Evolutionary conservation across 2,113 vertebrate species (phyloP).

Genomic region (Ornithorhynchus anatinus): DNA sequence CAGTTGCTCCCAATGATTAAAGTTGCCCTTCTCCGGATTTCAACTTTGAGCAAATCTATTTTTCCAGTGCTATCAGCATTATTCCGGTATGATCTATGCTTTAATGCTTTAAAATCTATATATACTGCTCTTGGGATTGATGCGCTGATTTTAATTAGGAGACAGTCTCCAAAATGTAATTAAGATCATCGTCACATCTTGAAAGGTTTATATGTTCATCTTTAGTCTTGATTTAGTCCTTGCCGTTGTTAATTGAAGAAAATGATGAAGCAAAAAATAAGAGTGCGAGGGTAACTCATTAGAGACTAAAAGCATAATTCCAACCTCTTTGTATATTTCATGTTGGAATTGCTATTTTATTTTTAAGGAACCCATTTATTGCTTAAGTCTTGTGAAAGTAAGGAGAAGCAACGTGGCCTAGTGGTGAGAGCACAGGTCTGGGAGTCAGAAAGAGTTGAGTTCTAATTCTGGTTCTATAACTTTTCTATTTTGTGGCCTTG

Average conservation of each 20-base stretch:
- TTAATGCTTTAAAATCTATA: no score
- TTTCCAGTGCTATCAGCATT: background rate
- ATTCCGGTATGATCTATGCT: background rate
- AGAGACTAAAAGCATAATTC: conserved; percentile 7
- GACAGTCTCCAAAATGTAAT: no score
- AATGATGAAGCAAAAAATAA: conserved; percentile 1
- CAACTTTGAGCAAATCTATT: background rate
- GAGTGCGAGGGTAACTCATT: background rate
- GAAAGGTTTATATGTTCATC: conserved; percentile 13
- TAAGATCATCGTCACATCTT: conserved; percentile 17
- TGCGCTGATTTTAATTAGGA: no score
- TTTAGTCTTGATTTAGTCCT: conserved; percentile 23
- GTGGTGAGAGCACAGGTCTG: no score
- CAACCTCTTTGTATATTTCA: background rate
- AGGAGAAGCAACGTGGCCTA: background rate
- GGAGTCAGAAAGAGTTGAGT: no score
- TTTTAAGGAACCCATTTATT: background rate
- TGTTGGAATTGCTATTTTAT: background rate
- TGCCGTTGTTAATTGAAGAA: conserved; percentile 15
- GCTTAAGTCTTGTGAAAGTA: background rate
- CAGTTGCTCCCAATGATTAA: no score
- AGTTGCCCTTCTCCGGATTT: background rate
- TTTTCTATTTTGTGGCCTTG: no score
- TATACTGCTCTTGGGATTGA: no score
- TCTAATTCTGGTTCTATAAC: no score